These are phyloP conservation scores for Rhaphigaster nebulosa DNA, from an alignment of 2,888 invertebrate genomes.

Conservation along the genomic window DNA sequence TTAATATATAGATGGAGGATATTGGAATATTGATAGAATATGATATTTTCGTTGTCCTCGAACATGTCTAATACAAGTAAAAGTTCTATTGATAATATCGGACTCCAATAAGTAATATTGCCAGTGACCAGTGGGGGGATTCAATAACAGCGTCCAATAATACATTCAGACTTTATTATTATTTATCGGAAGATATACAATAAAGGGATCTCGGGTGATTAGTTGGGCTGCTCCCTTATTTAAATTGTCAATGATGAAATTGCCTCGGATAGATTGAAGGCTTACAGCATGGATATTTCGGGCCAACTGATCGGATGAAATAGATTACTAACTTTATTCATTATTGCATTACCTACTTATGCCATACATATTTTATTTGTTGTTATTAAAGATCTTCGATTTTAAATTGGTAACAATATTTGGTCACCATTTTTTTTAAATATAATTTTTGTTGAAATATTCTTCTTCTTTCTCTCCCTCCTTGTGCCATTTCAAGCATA, in stretches of 20 bases:
- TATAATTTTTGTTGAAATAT: no score
- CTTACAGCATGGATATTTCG: neutral
- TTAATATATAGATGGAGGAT: neutral
- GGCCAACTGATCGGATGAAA: no score
- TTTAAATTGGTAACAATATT: no score
- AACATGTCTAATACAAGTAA: neutral
- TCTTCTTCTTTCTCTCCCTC: no score
- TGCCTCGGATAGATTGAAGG: neutral
- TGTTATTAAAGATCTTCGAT: no score
- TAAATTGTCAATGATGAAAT: neutral
- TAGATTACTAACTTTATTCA: no score
- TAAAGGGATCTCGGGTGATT: neutral
- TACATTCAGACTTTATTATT: neutral
- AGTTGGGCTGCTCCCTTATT: neutral
- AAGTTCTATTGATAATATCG: neutral
- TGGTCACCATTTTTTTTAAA: no score
- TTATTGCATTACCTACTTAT: no score
- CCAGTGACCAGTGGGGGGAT: neutral
- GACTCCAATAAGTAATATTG: neutral
- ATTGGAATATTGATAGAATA: neutral
- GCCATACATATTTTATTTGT: no score
- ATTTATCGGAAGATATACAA: constrained; percentile 1
- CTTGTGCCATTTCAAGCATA: no score
- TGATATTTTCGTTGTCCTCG: neutral
- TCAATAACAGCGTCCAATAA: neutral